Evolutionary conservation across 2,113 vertebrate genomes (phyloP), one percentile per base, ranked within the genome.

Genomic region (Azemiops feae): DNA sequence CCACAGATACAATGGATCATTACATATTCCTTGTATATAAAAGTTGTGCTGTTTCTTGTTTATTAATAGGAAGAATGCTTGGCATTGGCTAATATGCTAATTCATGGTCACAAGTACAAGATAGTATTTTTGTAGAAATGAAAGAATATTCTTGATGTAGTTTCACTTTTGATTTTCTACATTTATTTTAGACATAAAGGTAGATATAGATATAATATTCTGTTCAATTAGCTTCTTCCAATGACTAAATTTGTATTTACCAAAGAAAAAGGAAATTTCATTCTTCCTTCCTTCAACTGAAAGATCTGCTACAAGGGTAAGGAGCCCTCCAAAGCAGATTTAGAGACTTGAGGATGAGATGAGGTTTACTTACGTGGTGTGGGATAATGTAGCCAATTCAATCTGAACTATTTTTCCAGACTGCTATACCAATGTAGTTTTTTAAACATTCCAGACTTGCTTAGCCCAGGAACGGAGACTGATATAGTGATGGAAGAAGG

Each of bases 401-500:
- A 1, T 1, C 85, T 95, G 18, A 53, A 43, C 88, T 52, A 27
- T 2, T 47, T 74, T 57, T 8, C 43, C 1, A 34, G 27, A 12
- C 22, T 85, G n/a, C 87, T 53, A 45, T 18, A 85, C 85, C 94
- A 91, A 95, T 43, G 22, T 88, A 23, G 23, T 11, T 93, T 91
- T n/a, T 88, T 95, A 5, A 0, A 50, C 96, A 54, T 97, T 97
- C 30, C 94, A 99, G 99, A 99, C 94, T 98, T 99, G 74, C 98
- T 99, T 92, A 99, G 99, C 95, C 99, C 99, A 18, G 99, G 99
- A 52, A 98, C 97, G 30, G 99, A 99, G 92, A 98, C 98, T 47
- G 99, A 99, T 16, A 95, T 98, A 3, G 97, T 98, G 69, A 98
- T 99, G 98, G 98, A 98, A 97, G 99, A 99, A 95, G 98, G 98